phyloP scores from a whole-genome alignment of 2,888 invertebrate genomes.

The Tetanocera ferruginea region DNA sequence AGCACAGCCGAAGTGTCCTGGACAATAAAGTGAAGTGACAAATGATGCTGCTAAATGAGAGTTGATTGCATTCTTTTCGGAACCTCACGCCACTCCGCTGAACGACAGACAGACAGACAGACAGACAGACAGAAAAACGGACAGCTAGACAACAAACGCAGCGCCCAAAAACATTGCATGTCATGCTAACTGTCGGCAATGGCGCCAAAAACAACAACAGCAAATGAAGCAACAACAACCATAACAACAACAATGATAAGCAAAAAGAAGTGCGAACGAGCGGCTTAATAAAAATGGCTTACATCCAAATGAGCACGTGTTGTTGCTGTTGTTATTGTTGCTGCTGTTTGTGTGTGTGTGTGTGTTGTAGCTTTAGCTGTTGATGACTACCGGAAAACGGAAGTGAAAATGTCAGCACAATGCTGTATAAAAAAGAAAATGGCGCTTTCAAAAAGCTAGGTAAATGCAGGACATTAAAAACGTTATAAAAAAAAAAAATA shows the following conservation, averaged over 20 bases:
- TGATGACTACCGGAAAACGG: slow-evolving; percentile 1
- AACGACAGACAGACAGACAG: background rate
- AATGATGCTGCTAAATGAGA: slow-evolving; percentile 69
- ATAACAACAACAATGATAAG: background rate
- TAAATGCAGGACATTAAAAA: slow-evolving; percentile 4
- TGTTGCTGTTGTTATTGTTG: background rate
- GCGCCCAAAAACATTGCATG: slow-evolving; percentile 5
- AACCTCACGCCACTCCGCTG: background rate
- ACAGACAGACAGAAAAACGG: background rate
- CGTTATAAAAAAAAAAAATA: background rate
- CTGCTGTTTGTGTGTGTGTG: too few relatives aligned
- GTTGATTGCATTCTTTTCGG: slow-evolving; percentile 64
- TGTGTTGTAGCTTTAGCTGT: background rate
- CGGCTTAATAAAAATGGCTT: slow-evolving; percentile 36
- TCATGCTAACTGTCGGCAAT: slow-evolving; percentile 25
- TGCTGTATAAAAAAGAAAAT: background rate
- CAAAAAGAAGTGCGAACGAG: slow-evolving; percentile 32
- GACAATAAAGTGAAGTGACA: slow-evolving; percentile 65
- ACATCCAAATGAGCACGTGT: slow-evolving; percentile 35
- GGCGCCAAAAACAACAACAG: slow-evolving; percentile 17
- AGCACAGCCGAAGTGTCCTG: slow-evolving; percentile 9
- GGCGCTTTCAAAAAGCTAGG: background rate
- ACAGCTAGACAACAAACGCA: background rate
- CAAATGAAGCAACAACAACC: slow-evolving; percentile 1
- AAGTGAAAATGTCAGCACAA: slow-evolving; percentile 13